Percentiles rank a stretch among this genome's conserved stretches.
phyloP scores from a whole-genome alignment of 2,888 invertebrate species.

The Drosophila heteroneura region DNA sequence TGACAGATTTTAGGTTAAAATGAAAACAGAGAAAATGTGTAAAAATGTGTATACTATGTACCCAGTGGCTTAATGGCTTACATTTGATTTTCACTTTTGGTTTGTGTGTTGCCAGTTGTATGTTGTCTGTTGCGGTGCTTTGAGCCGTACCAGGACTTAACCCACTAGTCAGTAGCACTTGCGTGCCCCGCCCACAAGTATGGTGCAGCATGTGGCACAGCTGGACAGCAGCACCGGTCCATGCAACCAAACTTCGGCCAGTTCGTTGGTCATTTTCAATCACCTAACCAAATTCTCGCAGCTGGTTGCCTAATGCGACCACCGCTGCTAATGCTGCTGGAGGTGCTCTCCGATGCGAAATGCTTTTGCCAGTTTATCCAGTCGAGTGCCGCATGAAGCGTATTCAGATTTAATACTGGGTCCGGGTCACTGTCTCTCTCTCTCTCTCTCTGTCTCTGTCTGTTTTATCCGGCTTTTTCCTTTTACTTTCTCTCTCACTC shows the following conservation, averaged over 20 bases:
- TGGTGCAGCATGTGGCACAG: neutral
- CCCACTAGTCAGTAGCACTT: neutral
- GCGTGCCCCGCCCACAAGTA: neutral
- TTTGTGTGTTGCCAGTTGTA: neutral
- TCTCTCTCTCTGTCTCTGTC: neutral
- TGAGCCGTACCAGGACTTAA: neutral
- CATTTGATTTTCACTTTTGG: neutral
- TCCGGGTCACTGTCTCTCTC: neutral
- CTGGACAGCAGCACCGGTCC: neutral
- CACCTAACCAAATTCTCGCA: neutral
- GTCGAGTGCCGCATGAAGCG: constrained; percentile 52
- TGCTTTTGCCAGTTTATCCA: constrained; percentile 39
- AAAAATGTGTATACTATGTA: neutral
- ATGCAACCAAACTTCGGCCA: neutral
- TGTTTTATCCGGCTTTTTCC: neutral
- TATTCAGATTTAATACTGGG: constrained; percentile 59
- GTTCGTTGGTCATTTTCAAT: neutral
- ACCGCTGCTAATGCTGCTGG: neutral
- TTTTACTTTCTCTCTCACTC: neutral
- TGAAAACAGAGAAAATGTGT: neutral
- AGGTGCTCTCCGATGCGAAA: constrained; percentile 10
- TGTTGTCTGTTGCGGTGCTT: neutral
- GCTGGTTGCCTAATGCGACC: neutral
- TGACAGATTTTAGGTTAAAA: neutral
- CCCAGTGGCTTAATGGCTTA: neutral